Percentiles rank a stretch among this genome's conserved stretches.
Evolutionary conservation across 2,113 vertebrate genomes (phyloP).

Genomic region (Lonchura striata): DNA sequence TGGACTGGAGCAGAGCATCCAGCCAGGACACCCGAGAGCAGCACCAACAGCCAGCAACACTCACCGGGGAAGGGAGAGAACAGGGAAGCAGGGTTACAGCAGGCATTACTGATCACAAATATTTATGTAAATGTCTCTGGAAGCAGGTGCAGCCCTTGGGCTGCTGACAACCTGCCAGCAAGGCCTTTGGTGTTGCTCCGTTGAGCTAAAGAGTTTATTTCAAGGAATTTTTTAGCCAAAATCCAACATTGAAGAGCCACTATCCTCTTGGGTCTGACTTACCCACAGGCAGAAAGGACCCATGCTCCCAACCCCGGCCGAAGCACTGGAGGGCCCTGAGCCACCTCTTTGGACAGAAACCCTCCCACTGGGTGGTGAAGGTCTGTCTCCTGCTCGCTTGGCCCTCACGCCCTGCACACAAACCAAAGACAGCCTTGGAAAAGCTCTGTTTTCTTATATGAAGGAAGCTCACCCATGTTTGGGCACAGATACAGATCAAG

Average conservation of each 20-base stretch:
- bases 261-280: not conserved
- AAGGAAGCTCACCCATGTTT: not conserved
- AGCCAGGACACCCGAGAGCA: accelerated
- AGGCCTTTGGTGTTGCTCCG: not conserved
- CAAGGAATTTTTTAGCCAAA: not conserved
- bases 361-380: accelerated
- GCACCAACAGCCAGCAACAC: accelerated
- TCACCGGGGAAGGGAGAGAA: not conserved
- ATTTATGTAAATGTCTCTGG: not conserved
- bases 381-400: not conserved
- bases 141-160: not conserved
- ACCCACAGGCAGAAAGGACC: not conserved
- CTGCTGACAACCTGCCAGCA: conserved; percentile 14
- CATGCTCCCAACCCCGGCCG: accelerated
- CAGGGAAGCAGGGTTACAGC: not conserved
- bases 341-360: not conserved
- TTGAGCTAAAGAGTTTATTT: not conserved
- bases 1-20: not conserved
- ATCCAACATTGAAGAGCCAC: not conserved
- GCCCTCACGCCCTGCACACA: not conserved
- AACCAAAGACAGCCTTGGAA: not conserved
- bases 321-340: not conserved
- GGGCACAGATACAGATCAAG: not conserved
- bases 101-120: not conserved
- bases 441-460: not conserved